phyloP scores from a whole-genome alignment of 2,888 invertebrate species.

The Petrolisthes cinctipes region DNA sequence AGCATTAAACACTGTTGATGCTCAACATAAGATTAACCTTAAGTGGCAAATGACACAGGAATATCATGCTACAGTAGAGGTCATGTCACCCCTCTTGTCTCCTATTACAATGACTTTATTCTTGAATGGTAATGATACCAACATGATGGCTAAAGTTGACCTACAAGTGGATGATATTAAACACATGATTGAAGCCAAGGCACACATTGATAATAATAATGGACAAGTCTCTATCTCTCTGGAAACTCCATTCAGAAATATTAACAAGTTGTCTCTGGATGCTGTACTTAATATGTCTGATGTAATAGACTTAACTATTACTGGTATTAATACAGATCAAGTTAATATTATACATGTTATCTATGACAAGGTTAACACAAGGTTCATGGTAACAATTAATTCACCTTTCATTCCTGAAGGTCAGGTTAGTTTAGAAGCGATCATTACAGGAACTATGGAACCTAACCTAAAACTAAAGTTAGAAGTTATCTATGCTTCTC shows the following conservation, averaged over 20 bases:
- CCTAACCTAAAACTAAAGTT: constrained; percentile 37
- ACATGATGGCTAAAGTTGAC: constrained; percentile 28
- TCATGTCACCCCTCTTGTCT: constrained; percentile 38
- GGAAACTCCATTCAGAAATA: constrained; percentile 39
- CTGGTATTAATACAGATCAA: constrained; percentile 13
- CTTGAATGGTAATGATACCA: constrained; percentile 14
- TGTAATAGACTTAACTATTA: constrained; percentile 9
- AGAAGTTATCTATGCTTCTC: constrained; percentile 19
- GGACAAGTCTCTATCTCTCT: constrained; percentile 29
- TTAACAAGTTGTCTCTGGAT: constrained; percentile 38
- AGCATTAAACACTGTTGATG: not conserved
- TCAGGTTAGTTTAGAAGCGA: constrained; percentile 40
- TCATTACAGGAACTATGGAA: constrained; percentile 17
- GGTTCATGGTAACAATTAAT: constrained; percentile 9
- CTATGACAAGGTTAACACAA: constrained; percentile 32
- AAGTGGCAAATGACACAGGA: constrained; percentile 31
- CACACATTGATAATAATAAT: constrained; percentile 5
- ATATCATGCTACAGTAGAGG: constrained; percentile 5
- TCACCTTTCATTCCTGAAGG: constrained; percentile 51
- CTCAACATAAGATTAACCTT: constrained; percentile 17
- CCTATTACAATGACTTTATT: not conserved
- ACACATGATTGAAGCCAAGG: constrained; percentile 35
- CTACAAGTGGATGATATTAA: constrained; percentile 25
- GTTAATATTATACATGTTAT: constrained; percentile 38
- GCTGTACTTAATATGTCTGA: constrained; percentile 34